phyloP scores from a whole-genome alignment of 2,888 invertebrate species.

The Acrobasis consociella region DNA sequence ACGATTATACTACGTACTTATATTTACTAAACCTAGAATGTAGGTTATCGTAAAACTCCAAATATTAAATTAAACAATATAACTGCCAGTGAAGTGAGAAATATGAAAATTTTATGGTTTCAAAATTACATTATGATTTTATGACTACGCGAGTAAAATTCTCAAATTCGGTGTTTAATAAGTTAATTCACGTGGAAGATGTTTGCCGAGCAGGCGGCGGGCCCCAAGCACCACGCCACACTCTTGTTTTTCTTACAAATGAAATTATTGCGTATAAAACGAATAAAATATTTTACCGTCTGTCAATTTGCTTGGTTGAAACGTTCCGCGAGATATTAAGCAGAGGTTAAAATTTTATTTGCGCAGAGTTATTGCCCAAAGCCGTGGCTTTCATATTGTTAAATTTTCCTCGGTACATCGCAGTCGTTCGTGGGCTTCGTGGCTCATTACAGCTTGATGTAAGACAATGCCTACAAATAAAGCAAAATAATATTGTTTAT shows the following conservation, averaged over 20 bases:
- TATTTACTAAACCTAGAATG: no score
- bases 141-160: conserved; percentile 53
- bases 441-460: conserved; percentile 64
- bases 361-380: conserved; percentile 65
- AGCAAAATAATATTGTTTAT: conserved; percentile 68
- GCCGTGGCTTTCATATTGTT: conserved; percentile 54
- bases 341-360: conserved; percentile 82
- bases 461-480: conserved; percentile 73
- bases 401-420: conserved; percentile 59
- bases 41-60: no score
- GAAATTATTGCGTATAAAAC: conserved; percentile 80
- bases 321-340: conserved; percentile 73
- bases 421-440: conserved; percentile 57
- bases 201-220: conserved; percentile 57
- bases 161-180: conserved; percentile 70
- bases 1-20: no score
- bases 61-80: not conserved
- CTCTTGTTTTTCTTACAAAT: conserved; percentile 78
- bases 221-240: conserved; percentile 33
- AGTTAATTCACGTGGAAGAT: conserved; percentile 78
- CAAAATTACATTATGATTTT: conserved; percentile 51
- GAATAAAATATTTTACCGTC: conserved; percentile 82
- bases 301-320: conserved; percentile 76
- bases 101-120: conserved; percentile 42
- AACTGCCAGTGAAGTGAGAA: conserved; percentile 11